Evolutionary conservation across 2,797 vertebrate genomes (phyloP).

Genomic region (Enteromius unitaeniatus): DNA sequence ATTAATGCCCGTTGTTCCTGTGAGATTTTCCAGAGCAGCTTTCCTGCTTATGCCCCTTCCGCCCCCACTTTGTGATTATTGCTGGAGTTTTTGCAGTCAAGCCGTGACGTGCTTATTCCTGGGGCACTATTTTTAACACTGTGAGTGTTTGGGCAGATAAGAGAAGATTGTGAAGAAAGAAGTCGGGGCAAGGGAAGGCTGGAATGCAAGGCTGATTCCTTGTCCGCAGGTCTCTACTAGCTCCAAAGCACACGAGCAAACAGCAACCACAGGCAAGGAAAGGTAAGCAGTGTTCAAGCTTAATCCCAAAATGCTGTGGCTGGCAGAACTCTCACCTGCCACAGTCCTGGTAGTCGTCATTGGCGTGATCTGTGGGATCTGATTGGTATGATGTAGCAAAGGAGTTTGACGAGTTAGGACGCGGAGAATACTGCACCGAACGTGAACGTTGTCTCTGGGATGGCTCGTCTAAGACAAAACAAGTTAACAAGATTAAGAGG

Average conservation of each 20-base stretch:
- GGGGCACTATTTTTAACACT: slow-evolving; percentile 78
- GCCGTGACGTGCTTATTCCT: slow-evolving; percentile 72
- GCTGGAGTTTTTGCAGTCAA: slow-evolving; percentile 67
- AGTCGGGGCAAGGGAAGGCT: slow-evolving; percentile 55
- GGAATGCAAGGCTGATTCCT: slow-evolving; percentile 75
- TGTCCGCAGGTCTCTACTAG: slow-evolving; percentile 75
- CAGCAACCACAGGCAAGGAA: neutral
- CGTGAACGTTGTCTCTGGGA: slow-evolving; percentile 85
- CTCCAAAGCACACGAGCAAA: slow-evolving; percentile 54
- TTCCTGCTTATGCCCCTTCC: slow-evolving; percentile 50
- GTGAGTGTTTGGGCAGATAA: slow-evolving; percentile 73
- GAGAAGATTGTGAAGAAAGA: slow-evolving; percentile 68
- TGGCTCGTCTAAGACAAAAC: slow-evolving; percentile 67
- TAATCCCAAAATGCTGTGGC: neutral
- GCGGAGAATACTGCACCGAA: slow-evolving; percentile 90
- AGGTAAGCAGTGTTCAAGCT: neutral
- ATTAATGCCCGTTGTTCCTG: slow-evolving; percentile 41
- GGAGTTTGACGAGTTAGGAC: slow-evolving; percentile 85
- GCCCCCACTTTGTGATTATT: slow-evolving; percentile 55
- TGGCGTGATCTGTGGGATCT: slow-evolving; percentile 67
- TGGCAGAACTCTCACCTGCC: slow-evolving; percentile 68
- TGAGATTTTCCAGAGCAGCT: slow-evolving; percentile 54
- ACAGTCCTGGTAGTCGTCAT: slow-evolving; percentile 68
- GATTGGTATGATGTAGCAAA: slow-evolving; percentile 72
- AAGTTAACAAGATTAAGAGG: neutral